Percentiles rank a stretch among this genome's conserved stretches.
Evolutionary conservation across 2,113 vertebrate genomes (phyloP).

Genomic region (Psittacara wagleri): DNA sequence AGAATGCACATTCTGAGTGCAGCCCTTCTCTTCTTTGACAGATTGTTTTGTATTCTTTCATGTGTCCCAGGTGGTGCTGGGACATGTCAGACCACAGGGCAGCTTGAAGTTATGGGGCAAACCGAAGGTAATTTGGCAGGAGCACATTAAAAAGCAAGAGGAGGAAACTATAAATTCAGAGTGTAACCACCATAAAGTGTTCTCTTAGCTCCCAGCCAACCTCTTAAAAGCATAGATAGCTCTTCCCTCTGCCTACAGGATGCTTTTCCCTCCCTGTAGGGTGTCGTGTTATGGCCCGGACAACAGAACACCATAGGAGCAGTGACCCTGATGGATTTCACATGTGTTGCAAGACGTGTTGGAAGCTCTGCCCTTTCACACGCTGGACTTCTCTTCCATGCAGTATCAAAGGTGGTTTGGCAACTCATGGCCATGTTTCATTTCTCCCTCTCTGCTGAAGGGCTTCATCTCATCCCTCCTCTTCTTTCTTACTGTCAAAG

Average conservation of each 20-base stretch:
- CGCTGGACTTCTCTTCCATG: background rate
- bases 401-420: background rate
- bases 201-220: conserved; percentile 53
- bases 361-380: conserved; percentile 25
- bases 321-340: conserved; percentile 38
- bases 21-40: background rate
- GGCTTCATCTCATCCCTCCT: background rate
- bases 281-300: conserved; percentile 2
- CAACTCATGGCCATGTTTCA: background rate
- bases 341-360: conserved; percentile 12
- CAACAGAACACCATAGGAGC: background rate
- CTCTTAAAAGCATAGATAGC: conserved; percentile 48
- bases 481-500: background rate
- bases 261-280: conserved; percentile 22
- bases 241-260: conserved; percentile 26
- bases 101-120: conserved; percentile 19
- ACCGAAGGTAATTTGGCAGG: conserved; percentile 37
- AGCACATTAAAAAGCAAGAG: conserved; percentile 60
- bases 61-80: conserved; percentile 29
- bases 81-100: conserved; percentile 33
- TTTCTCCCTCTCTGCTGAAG: background rate
- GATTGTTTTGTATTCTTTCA: background rate
- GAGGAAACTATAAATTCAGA: conserved; percentile 67
- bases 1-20: background rate
- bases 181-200: conserved; percentile 56